phyloP scores from a whole-genome alignment of 1,140 invertebrate genomes.

The Pseudobourletiella spinata region DNA sequence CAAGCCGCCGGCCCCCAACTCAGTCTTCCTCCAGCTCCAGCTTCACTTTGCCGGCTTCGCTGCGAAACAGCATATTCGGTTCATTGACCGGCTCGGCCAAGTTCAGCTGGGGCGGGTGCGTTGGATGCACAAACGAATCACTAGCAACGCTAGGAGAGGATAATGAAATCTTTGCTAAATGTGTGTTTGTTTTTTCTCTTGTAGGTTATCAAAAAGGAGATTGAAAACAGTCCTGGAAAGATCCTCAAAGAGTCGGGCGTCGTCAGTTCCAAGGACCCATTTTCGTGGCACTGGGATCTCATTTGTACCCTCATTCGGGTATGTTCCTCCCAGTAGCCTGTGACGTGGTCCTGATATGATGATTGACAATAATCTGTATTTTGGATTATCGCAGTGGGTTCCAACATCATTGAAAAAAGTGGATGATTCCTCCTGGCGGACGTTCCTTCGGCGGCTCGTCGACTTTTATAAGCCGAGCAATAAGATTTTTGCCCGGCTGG shows the following conservation, averaged over 20 bases:
- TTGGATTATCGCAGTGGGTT: no score
- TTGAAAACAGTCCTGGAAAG: conserved; percentile 49
- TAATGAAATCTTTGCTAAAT: no score
- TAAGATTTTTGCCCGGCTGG: conserved; percentile 58
- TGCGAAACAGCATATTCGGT: conserved; percentile 12
- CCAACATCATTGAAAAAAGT: conserved; percentile 46
- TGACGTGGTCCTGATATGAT: no score
- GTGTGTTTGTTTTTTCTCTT: conserved; percentile 29
- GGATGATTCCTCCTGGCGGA: conserved; percentile 62
- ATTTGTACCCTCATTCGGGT: conserved; percentile 69
- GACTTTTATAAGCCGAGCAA: conserved; percentile 82
- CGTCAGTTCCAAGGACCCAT: conserved; percentile 57
- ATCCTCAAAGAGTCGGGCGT: conserved; percentile 65
- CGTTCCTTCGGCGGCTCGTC: conserved; percentile 71
- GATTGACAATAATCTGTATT: no score
- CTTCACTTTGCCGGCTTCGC: conserved; percentile 18
- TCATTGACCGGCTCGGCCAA: conserved; percentile 30
- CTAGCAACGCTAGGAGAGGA: no score
- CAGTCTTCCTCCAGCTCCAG: conserved; percentile 28
- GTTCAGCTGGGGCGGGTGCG: conserved; percentile 23
- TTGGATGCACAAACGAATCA: no score
- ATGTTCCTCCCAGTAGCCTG: conserved; percentile 16
- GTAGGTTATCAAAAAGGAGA: conserved; percentile 46
- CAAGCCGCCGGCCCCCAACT: conserved; percentile 14
- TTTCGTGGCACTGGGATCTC: conserved; percentile 75